These are phyloP conservation scores for Alcis repandata DNA, from an alignment of 2,888 invertebrate species.

Conservation along the genomic window DNA sequence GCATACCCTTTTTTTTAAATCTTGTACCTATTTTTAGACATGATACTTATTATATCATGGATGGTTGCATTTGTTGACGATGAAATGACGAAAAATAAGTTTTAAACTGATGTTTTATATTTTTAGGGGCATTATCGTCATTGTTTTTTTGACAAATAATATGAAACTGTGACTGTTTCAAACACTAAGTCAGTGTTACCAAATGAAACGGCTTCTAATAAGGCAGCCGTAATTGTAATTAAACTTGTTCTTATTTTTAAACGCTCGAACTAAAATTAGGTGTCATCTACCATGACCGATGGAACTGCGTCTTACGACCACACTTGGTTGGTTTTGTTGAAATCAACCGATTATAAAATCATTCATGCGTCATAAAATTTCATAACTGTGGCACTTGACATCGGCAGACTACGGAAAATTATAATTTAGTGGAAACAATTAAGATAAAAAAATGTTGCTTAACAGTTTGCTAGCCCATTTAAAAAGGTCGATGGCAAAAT, in stretches of 20 bases:
- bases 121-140: too few species aligned
- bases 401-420: neutral
- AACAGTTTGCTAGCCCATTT: too few species aligned
- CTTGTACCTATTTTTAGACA: too few species aligned
- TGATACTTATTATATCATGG: too few species aligned
- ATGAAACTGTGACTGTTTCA: neutral
- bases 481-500: too few species aligned
- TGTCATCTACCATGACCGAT: constrained; percentile 41
- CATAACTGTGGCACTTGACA: constrained; percentile 29
- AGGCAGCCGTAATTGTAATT: constrained; percentile 23
- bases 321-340: constrained; percentile 43
- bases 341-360: constrained; percentile 39
- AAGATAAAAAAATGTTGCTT: neutral
- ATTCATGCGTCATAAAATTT: constrained; percentile 43
- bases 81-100: too few species aligned
- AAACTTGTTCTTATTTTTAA: constrained; percentile 34
- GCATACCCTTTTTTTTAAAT: too few species aligned
- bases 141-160: too few species aligned
- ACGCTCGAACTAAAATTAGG: constrained; percentile 42
- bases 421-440: constrained; percentile 2
- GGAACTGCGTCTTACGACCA: constrained; percentile 28
- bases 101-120: too few species aligned
- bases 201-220: constrained; percentile 15
- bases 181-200: neutral
- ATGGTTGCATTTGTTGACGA: too few species aligned